Conservation (phyloP, 2,113 vertebrate genomes). For the Seriola aureovittata region DNA sequence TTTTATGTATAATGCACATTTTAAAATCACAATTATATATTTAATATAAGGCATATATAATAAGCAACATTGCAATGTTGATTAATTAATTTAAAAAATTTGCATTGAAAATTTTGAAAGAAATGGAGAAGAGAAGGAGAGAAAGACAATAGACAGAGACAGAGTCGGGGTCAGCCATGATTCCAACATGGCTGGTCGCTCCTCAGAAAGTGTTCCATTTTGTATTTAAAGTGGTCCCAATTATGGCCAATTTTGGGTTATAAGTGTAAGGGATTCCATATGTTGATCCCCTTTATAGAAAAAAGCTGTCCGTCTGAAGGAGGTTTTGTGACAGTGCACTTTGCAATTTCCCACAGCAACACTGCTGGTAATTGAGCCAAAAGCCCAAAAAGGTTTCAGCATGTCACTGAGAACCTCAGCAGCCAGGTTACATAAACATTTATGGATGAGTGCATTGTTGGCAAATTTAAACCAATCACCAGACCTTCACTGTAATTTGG, state of each 20-base stretch:
- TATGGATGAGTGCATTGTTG: conserved; percentile 20
- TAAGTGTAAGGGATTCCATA: conserved; percentile 63
- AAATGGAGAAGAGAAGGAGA: neutral
- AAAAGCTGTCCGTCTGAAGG: conserved; percentile 43
- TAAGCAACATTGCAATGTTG: neutral
- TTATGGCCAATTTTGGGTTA: conserved; percentile 63
- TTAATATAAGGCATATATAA: neutral
- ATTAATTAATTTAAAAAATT: neutral
- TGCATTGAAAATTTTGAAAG: neutral
- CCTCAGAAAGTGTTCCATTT: conserved; percentile 55
- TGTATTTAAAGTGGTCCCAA: conserved; percentile 63
- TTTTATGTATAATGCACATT: neutral
- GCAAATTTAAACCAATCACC: conserved; percentile 37
- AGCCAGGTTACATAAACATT: conserved; percentile 47
- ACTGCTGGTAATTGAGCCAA: conserved; percentile 60
- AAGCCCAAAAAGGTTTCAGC: conserved; percentile 54
- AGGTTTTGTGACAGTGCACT: conserved; percentile 61
- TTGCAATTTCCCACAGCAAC: conserved; percentile 51
- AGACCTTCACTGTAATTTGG: conserved; percentile 10
- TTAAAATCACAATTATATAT: neutral
- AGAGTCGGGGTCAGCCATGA: conserved; percentile 29
- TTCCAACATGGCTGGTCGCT: conserved; percentile 42
- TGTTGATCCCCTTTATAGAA: conserved; percentile 62
- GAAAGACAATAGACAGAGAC: neutral
- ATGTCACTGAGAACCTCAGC: conserved; percentile 50